Evolutionary conservation across 2,888 invertebrate genomes (phyloP), one percentile per base, ranked within the genome.

Genomic region (Parasteatoda lunata): DNA sequence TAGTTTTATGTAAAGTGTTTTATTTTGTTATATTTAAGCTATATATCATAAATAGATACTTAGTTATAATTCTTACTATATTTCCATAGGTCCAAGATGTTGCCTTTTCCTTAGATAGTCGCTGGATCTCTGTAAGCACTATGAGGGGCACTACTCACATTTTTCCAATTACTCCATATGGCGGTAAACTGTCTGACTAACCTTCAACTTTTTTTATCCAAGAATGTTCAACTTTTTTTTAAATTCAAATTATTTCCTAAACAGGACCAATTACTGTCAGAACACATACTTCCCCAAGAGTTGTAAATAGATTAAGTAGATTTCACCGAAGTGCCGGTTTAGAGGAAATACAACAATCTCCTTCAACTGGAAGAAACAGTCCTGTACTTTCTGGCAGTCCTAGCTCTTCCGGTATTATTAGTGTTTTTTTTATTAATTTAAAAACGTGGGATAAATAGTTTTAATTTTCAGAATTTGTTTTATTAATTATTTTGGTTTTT

Each of bases 271-370:
- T 97, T 89, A 97, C 96, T 84, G 95, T 97, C 80, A 94, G 99
- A 89, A 99, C 99, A 1, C 99, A 99, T 93, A 96, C 96, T n/a
- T 96, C 96, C 86, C 95, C 96, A 88, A 95, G 97, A 91, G 97
- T 98, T 89, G 98, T 98, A 88, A 98, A 99, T 93, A 94, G 97
- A 90, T 94, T 97, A 91, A 98, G 98, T 89, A 94, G 97, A 90
- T 99, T 98, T 94, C 98, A 98, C 92, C 95, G 97, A 91, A 98
- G 98, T 90, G 98, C 99, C 87, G 99, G 99, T 13, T 93, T 99
- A 71, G 93, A 93, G 90, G 93, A 93, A 78, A 90, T 91, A 77
- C 94, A 85, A 59, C 86, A 85, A 49, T 94, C 78, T 65, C 70
- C 84, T 7, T 94, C 94, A 68, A 90, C 94, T 8, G 93, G 92